phyloP scores from a whole-genome alignment of 2,888 invertebrate species.

The Sceliomorpha sp. region DNA sequence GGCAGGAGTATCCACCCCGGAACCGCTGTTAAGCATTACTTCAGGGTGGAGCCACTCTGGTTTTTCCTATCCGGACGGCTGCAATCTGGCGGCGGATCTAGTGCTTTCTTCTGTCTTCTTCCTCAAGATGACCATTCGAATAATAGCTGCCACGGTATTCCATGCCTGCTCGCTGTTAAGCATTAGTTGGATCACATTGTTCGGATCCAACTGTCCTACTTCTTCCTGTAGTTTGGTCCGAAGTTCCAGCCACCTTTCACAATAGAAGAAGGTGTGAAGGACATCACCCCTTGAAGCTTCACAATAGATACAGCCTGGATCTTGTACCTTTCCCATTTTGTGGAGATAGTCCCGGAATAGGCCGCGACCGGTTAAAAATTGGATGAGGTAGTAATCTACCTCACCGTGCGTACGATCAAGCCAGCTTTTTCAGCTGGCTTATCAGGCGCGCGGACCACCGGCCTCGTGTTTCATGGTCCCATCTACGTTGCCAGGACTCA shows the following conservation, averaged over 20 bases:
- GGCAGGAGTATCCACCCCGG: no score
- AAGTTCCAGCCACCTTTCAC: conserved; percentile 39
- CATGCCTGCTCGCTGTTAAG: no score
- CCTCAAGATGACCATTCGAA: no score
- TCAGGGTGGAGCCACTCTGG: no score
- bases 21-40: no score
- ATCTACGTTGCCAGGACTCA: conserved; percentile 2
- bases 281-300: conserved; percentile 19
- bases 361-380: conserved; percentile 7
- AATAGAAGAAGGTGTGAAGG: conserved; percentile 50
- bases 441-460: conserved; percentile 5
- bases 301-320: conserved; percentile 32
- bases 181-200: no score
- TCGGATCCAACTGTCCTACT: no score
- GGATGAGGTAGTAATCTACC: conserved; percentile 6
- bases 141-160: no score
- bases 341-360: conserved; percentile 33
- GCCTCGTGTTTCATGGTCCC: neutral
- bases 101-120: no score
- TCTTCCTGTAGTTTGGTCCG: no score
- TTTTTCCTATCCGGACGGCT: no score
- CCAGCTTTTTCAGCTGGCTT: neutral
- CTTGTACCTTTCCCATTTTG: conserved; percentile 21
- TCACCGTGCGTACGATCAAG: neutral
- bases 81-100: no score